Evolutionary conservation across 2,113 vertebrate species (phyloP).

Genomic region (Pygoscelis antarcticus): DNA sequence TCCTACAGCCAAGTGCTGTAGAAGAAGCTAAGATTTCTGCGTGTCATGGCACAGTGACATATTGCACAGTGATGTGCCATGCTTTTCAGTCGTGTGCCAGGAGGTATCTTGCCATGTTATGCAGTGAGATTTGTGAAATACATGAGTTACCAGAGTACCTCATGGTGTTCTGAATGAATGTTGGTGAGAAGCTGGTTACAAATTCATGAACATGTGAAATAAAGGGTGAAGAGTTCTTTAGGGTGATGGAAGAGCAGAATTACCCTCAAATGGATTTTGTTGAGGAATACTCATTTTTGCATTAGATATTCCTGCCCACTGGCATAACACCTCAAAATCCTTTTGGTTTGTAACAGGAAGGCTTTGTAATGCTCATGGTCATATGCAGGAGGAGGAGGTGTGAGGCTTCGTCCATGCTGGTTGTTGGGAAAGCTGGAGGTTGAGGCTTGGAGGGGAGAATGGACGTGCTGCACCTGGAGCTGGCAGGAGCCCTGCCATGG

Average conservation of each 20-base stretch:
- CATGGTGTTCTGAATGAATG: fast-evolving
- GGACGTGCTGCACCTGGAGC: background rate
- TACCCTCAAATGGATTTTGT: fast-evolving
- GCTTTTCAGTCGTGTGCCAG: background rate
- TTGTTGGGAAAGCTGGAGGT: background rate
- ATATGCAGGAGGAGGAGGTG: background rate
- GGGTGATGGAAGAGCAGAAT: background rate
- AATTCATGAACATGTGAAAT: fast-evolving
- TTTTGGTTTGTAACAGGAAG: background rate
- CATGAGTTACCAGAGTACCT: fast-evolving
- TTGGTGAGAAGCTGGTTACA: fast-evolving
- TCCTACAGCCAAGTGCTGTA: background rate
- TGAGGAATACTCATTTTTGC: background rate
- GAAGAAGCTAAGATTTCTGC: background rate
- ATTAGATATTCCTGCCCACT: background rate
- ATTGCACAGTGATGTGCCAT: background rate
- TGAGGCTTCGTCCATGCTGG: background rate
- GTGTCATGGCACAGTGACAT: background rate
- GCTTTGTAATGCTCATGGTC: background rate
- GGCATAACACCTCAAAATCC: background rate
- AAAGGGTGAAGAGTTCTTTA: background rate
- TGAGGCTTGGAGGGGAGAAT: background rate
- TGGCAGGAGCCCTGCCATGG: background rate
- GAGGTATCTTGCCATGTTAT: fast-evolving
- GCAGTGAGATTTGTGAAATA: background rate